Base-by-base conservation (phyloP, 2,113 vertebrate species). In the Oceanodroma tethys region DNA sequence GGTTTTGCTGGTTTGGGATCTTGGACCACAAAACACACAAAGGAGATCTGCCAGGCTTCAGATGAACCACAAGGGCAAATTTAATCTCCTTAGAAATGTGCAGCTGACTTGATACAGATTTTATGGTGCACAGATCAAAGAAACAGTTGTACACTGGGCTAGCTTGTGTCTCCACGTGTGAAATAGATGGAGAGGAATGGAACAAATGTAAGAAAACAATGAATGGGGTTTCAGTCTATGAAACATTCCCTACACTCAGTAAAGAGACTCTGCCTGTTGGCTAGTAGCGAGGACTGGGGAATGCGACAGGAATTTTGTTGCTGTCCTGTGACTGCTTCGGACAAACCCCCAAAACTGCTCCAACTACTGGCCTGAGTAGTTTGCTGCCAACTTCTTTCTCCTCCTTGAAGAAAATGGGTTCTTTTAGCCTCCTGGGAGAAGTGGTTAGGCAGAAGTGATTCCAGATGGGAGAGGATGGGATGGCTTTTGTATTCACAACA, bases 41-140 rank as follows among this genome's bases (percentile, higher is more conserved):
- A 90, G 56, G 84, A 86, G 89, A 94, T 80, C 73, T 93, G 74
- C 45, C 78, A 88, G 81, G n/a, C 87, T 85, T 81, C 89, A 87
- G 84, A 96, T 60, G 87, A 95, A 90, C 86, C 92, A 90, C 90
- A 90, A 90, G 81, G 65, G 92, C 78, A 79, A 91, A 91, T 82
- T 93, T 96, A 95, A 95, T 96, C 91, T 93, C 78, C 87, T 96
- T 60, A 96, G 93, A 96, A 96, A 96, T 93, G 93, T 60, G 92
- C 78, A 67, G 90, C 78, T 93, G 95, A 91, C 84, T 96, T 75
- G 81, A 93, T 90, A 72, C 68, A 97, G 95, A 91, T 94, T 97
- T 96, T 96, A 84, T 96, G 95, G 78, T 85, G 93, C 91, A 72
- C 52, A 87, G 89, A 96, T 96, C 95, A 97, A 96, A 97, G 94